Base-by-base conservation (phyloP, 2,113 vertebrate genomes). In the Ciconia boyciana region DNA sequence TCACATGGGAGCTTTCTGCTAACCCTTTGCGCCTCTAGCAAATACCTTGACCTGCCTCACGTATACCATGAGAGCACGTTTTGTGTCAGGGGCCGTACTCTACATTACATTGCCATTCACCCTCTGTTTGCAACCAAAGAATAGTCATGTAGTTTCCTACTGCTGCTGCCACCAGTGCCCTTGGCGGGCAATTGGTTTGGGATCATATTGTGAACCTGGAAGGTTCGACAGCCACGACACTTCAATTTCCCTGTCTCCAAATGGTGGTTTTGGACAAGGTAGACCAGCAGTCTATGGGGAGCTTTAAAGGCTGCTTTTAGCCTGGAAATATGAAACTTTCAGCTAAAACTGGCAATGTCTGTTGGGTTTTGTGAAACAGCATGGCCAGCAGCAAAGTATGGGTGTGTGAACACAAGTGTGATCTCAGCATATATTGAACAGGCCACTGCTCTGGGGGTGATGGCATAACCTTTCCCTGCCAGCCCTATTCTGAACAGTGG, bases 391-490 rank as follows among this genome's bases (percentile, higher is more conserved):
- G 13, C 1, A 48, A 83, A 28, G 7, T 28, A 25, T 15, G 28
- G 18, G 10, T 1, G 0, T 72, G 64, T 13, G 49, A 77, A n/a
- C 39, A 36, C 8, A 7, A 31, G 3, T 10, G 4, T n/a, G 7
- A 11, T 49, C 39, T 49, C 81, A 81, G 21, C 36, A 31, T 4
- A 25, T 31, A 9, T 10, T n/a, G 48, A 77, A 51, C 1, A 26
- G 26, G 26, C 5, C 26, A 12, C 12, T 43, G 10, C 16, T 77
- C 49, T 58, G 51, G 28, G 8, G 66, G 16, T 39, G 43, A 36
- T 43, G 69, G 22, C 29, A 18, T 29, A 41, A 55, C 17, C 20
- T 60, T 71, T 80, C 29, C 13, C 1, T 64, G 43, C 7, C 43
- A 16, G 2, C 5, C 32, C 4, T 34, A 28, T 8, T 19, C n/a